Evolutionary conservation across 2,888 invertebrate species (phyloP), one percentile per base, ranked within the genome.

Genomic region (Helicoverpa assulta): DNA sequence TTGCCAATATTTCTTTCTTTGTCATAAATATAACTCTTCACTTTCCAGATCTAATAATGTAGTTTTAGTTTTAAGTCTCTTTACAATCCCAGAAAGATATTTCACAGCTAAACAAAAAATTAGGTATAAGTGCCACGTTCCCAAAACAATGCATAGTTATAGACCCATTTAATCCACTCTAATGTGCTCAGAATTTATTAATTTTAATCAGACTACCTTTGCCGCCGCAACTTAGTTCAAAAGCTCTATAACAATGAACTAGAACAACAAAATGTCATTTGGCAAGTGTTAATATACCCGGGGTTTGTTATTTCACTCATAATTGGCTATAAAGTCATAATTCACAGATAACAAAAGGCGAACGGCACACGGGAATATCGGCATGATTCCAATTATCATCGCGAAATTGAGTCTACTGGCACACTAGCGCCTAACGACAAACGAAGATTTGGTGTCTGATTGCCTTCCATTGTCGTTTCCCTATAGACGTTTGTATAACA

Each of bases 321-420:
- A 93, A 93, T 94, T 91, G 90, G 85, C 88, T 90, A 88, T 89
- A 88, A 85, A 88, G 85, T 89, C 90, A 91, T 93, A 92, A 93
- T 88, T 93, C 89, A 91, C 84, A 69, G 81, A 85, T 82, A 92
- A 94, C 93, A 93, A 94, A 90, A 92, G 92, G 88, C 88, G 85
- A 88, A 87, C 78, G 86, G 86, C 87, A 84, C 84, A 81, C 78
- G 82, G 88, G 85, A 86, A 89, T 91, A 90, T 91, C 90, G 88
- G 90, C 85, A 87, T 89, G 90, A 90, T 91, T 91, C 91, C 91
- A 93, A 93, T 93, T 93, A 93, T 90, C 88, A 90, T 91, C 87
- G 88, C 90, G 87, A 86, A 92, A 93, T 93, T 91, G 90, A 91
- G 88, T 89, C 87, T 67, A 77, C 77, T 71, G 37, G 83, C 64